These are phyloP conservation scores for Aphodius sticticus DNA, from an alignment of 2,888 invertebrate species.

Conservation along the genomic window DNA sequence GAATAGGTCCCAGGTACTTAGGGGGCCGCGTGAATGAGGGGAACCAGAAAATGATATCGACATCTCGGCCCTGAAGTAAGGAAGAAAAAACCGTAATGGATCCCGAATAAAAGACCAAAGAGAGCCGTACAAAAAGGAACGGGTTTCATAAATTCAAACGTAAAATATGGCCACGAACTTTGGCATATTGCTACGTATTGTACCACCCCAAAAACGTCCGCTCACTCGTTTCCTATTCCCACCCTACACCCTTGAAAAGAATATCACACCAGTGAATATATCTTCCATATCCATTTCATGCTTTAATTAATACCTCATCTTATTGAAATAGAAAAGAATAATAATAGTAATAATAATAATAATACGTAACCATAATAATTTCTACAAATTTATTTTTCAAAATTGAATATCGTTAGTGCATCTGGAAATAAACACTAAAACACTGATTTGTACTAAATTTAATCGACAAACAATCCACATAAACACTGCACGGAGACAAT, in stretches of 20 bases:
- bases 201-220: background rate
- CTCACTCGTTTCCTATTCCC: background rate
- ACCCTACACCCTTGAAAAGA: background rate
- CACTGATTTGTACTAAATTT: background rate
- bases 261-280: background rate
- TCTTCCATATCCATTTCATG: background rate
- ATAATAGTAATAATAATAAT: too few relatives aligned
- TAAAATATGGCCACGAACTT: background rate
- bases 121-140: slow-evolving; percentile 4
- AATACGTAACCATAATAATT: too few relatives aligned
- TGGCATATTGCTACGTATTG: background rate
- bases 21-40: background rate
- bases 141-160: slow-evolving; percentile 4
- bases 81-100: background rate
- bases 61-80: background rate
- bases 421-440: too few relatives aligned
- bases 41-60: background rate
- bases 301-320: too few relatives aligned
- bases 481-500: background rate
- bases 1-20: background rate
- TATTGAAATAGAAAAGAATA: too few relatives aligned
- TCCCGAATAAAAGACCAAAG: slow-evolving; percentile 4
- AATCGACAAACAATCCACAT: background rate
- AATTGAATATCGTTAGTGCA: too few relatives aligned
- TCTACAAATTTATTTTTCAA: too few relatives aligned